phyloP scores from a whole-genome alignment of 2,888 invertebrate species.

The Dinocampus coccinellae region DNA sequence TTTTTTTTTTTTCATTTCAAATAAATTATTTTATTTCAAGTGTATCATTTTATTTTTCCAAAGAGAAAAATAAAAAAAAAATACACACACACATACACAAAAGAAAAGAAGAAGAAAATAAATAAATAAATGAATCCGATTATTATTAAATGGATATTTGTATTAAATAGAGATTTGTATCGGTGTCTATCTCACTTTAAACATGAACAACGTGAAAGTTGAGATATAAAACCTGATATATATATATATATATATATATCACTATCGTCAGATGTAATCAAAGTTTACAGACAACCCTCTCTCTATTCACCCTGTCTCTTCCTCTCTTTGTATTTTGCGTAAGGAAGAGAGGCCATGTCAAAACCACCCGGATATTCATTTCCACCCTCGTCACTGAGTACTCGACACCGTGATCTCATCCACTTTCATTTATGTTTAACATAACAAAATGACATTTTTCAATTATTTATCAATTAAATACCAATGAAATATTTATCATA shows the following conservation, averaged over 20 bases:
- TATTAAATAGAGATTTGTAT: not conserved
- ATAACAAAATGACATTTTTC: not conserved
- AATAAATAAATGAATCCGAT: no score
- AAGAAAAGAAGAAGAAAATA: no score
- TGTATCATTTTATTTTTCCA: no score
- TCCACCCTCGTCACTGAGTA: conserved; percentile 48
- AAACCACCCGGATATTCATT: conserved; percentile 54
- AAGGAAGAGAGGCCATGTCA: conserved; percentile 51
- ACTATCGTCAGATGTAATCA: conserved; percentile 59
- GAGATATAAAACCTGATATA: not conserved
- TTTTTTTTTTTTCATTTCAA: no score
- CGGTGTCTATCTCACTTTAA: not conserved
- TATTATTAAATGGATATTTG: no score
- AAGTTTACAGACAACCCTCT: conserved; percentile 63
- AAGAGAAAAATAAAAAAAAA: no score
- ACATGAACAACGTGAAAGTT: not conserved
- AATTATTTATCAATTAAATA: not conserved
- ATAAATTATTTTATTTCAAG: no score
- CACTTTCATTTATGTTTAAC: conserved; percentile 27
- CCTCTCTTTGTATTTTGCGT: conserved; percentile 24
- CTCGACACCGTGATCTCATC: conserved; percentile 34
- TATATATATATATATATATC: conserved; percentile 6
- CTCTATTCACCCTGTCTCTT: conserved; percentile 37
- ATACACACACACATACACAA: no score
- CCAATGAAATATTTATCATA: no score